phyloP scores from a whole-genome alignment of 2,888 invertebrate genomes.

The Limnephilus rhombicus region DNA sequence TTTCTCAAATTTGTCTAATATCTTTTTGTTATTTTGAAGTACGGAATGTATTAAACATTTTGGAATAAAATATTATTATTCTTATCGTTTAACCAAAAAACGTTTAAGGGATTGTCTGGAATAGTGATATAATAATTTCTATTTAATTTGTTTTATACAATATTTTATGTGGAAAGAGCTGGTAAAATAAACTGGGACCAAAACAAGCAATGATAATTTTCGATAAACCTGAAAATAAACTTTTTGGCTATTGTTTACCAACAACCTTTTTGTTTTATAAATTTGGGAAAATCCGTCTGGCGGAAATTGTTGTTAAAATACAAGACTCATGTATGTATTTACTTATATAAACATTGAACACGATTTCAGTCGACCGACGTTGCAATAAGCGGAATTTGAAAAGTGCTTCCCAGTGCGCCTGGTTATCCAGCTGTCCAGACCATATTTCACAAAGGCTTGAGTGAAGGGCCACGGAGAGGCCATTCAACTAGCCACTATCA shows the following conservation, averaged over 20 bases:
- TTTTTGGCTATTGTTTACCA: neutral
- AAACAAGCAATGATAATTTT: neutral
- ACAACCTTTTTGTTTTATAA: neutral
- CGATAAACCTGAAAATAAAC: neutral
- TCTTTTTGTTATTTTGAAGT: neutral
- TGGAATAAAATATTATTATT: too few species aligned
- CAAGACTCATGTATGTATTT: neutral
- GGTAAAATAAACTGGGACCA: neutral
- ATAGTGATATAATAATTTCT: neutral
- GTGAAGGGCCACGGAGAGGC: neutral
- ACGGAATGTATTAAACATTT: too few species aligned
- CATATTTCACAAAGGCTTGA: neutral
- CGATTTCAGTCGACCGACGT: neutral
- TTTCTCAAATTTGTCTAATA: too few species aligned
- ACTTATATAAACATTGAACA: neutral
- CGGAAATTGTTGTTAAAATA: neutral
- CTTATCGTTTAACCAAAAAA: neutral
- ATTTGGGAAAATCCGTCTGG: neutral
- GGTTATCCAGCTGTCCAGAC: neutral
- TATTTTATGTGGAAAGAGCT: neutral
- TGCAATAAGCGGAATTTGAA: neutral
- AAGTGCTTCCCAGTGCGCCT: neutral
- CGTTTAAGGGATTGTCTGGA: neutral
- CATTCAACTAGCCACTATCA: constrained; percentile 16
- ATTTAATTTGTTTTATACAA: neutral